Percentiles rank a stretch among this genome's conserved stretches.
These are phyloP conservation scores for Donacobius atricapilla DNA, from an alignment of 2,113 vertebrate genomes.

Conservation along the genomic window DNA sequence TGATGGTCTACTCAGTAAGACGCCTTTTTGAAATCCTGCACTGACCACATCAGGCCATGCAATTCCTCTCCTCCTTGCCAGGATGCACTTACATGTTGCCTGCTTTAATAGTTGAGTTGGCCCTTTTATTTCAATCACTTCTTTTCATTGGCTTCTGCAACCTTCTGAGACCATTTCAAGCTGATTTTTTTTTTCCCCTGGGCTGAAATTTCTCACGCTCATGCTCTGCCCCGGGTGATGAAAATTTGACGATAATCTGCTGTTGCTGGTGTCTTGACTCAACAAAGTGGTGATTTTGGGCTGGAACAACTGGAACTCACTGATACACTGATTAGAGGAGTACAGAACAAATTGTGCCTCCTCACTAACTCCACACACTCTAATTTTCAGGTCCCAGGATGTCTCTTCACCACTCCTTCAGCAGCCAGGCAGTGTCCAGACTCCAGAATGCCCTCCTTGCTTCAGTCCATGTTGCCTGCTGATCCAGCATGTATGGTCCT, in stretches of 20 bases:
- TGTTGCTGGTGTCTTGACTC: background rate
- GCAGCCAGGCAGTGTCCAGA: background rate
- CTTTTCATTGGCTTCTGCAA: constrained; percentile 19
- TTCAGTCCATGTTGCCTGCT: background rate
- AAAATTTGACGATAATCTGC: constrained; percentile 22
- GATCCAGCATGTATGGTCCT: background rate
- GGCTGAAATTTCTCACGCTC: background rate
- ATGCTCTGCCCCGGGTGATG: background rate
- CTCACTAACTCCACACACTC: background rate
- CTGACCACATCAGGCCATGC: background rate
- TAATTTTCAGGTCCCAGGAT: background rate
- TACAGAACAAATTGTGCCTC: background rate
- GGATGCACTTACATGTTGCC: background rate
- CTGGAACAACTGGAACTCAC: background rate
- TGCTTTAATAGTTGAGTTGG: constrained; percentile 8
- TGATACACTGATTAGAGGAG: background rate
- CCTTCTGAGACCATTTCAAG: background rate
- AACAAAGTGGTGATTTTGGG: constrained; percentile 27
- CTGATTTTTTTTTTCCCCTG: background rate
- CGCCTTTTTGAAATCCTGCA: background rate
- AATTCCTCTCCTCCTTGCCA: background rate
- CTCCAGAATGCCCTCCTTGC: background rate
- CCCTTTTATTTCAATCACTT: constrained; percentile 13
- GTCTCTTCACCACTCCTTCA: background rate
- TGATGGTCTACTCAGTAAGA: background rate